These are phyloP conservation scores for Euglossa dilemma DNA, from an alignment of 1,140 invertebrate genomes.

Conservation along the genomic window DNA sequence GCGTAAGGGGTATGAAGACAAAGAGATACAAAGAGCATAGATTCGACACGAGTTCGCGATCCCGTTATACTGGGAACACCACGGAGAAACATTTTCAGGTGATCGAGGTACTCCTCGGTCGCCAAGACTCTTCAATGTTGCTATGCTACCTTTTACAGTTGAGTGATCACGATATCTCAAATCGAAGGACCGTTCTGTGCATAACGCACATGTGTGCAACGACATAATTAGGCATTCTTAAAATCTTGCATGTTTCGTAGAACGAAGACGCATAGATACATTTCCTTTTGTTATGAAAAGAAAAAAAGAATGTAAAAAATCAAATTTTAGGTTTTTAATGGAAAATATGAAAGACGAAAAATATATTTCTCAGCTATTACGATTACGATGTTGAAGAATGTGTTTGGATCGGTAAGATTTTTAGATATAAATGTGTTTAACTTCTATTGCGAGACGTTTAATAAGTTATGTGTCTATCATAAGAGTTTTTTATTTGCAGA, in stretches of 20 bases:
- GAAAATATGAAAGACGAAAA: neutral
- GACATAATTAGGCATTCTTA: neutral
- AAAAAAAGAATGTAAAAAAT: neutral
- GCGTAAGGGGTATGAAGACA: constrained; percentile 47
- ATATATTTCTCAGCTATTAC: neutral
- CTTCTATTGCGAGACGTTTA: constrained; percentile 37
- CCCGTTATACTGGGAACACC: constrained; percentile 67
- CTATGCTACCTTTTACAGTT: constrained; percentile 46
- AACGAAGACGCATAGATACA: neutral
- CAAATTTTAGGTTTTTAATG: neutral
- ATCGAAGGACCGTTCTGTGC: neutral
- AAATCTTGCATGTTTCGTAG: neutral
- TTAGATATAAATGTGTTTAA: constrained; percentile 7
- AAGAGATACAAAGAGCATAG: constrained; percentile 62
- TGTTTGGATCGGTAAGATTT: constrained; percentile 3
- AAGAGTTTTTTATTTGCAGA: constrained; percentile 43
- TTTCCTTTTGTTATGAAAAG: neutral
- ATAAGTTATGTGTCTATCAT: constrained; percentile 44
- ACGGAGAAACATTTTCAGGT: constrained; percentile 60
- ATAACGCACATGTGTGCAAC: neutral
- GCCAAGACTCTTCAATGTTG: constrained; percentile 57
- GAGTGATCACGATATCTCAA: constrained; percentile 30
- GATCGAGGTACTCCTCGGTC: constrained; percentile 51
- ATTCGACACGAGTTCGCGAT: constrained; percentile 69
- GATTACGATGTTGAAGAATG: neutral